Conservation (phyloP, 2,888 invertebrate genomes). For the Zygothrica quintamaculata region DNA sequence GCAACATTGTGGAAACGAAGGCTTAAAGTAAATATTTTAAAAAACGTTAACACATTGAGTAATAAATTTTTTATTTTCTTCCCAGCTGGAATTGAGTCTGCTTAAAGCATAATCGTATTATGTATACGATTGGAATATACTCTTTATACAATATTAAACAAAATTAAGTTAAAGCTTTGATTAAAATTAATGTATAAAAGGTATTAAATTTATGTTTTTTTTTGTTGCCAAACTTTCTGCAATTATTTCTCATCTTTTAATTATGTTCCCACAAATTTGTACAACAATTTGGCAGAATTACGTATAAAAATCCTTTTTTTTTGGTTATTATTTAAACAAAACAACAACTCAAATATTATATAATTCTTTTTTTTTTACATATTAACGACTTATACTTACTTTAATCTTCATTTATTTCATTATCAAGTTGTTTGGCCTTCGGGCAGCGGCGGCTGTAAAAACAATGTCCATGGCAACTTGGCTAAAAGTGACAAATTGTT, state of each 20-base stretch:
- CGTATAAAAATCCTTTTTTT: constrained; percentile 1
- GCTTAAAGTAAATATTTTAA: constrained; percentile 9
- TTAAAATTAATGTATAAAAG: too few relatives aligned
- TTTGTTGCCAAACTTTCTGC: too few relatives aligned
- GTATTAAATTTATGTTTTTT: too few relatives aligned
- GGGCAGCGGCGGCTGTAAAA: constrained; percentile 7
- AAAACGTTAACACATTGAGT: neutral
- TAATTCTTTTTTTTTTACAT: constrained; percentile 42
- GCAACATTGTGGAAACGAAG: too few relatives aligned
- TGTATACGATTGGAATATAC: too few relatives aligned
- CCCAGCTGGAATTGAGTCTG: too few relatives aligned
- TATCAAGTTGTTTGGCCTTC: constrained; percentile 52
- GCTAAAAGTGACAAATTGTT: constrained; percentile 76
- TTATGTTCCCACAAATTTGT: neutral
- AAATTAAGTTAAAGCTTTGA: too few relatives aligned
- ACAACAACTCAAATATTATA: constrained; percentile 37
- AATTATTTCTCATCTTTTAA: neutral
- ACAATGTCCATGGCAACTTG: constrained; percentile 66
- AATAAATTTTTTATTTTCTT: neutral
- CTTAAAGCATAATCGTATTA: too few relatives aligned
- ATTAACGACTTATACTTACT: constrained; percentile 47
- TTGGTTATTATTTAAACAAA: constrained; percentile 7
- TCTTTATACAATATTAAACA: too few relatives aligned
- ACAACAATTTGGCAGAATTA: constrained; percentile 2
- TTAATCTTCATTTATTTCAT: constrained; percentile 74